Percentiles rank a stretch among this genome's conserved stretches.
phyloP scores from a whole-genome alignment of 2,797 vertebrate species.

The Pangasius sanitwongsei region DNA sequence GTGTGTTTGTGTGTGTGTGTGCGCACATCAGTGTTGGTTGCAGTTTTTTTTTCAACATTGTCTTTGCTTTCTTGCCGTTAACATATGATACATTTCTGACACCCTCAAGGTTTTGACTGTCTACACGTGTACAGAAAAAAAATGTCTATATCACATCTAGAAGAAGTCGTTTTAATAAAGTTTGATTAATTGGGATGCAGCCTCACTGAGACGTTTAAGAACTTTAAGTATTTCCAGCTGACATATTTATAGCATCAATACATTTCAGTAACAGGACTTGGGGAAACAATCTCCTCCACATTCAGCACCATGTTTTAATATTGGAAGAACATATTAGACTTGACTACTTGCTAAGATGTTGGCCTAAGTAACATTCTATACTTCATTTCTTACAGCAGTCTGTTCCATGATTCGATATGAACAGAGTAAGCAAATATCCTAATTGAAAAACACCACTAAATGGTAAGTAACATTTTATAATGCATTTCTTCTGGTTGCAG shows the following conservation, averaged over 20 bases:
- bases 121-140: background rate
- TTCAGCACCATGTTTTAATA: background rate
- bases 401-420: background rate
- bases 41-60: background rate
- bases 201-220: background rate
- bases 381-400: background rate
- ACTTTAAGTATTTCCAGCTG: slow-evolving; percentile 4
- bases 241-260: background rate
- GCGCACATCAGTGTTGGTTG: background rate
- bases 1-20: background rate
- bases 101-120: background rate
- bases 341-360: background rate
- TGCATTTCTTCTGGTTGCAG: background rate
- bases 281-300: background rate
- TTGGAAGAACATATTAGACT: background rate
- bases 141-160: too few relatives aligned
- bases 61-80: background rate
- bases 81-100: background rate
- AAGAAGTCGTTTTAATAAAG: too few relatives aligned
- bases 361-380: background rate
- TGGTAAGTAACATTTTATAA: background rate
- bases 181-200: background rate
- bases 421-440: background rate
- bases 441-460: background rate
- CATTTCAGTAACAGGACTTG: background rate